Base-by-base conservation (phyloP, 2,888 invertebrate species). In the Oscheius sp. region DNA sequence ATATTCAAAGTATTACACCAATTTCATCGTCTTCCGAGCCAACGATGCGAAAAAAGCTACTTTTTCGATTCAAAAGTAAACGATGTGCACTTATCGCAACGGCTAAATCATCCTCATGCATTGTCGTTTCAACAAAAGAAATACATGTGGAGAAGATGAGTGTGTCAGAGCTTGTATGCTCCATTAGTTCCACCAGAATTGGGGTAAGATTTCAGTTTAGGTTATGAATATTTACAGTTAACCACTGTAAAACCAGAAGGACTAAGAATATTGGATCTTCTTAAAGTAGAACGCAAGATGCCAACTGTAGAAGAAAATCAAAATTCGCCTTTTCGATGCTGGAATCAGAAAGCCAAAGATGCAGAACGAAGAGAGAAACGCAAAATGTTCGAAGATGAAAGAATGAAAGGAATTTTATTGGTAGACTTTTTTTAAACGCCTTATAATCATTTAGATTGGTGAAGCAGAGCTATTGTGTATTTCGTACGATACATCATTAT, bases 21-120 rank as follows among this genome's bases (percentile, higher is more conserved):
- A 28, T 59, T 8, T 17, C 24, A 26, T 30, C 1, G 9, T 9
- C 14, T 9, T 8, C 28, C 3, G n/a, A 41, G 14, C 59, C 26
- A 4, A 44, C 59, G 8, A 44, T n/a, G 1, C 26, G 44, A 20
- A 59, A 41, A 20, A 45, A 26, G 5, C 28, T 62, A 2, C 32
- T 14, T n/a, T 5, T 62, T 2, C 47, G 36, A 24, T 1, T 49
- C 12, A 45, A 45, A 8, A 62, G 47, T n/a, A 47, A 62, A 9
- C 45, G 47, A 30, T 30, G 70, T 12, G 67, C 67, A 26, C 28
- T 77, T 12, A 69, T 65, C 41, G 56, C 74, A 12, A 67, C 70
- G n/a, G 80, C 80, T 17, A 74, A 74, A 14, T 63, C 71, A 33
- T 30, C 73, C 33, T 68, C 71, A 2, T 80, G 72, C 41, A 8